Percentiles rank a stretch among this genome's conserved stretches.
Conservation (phyloP, 1,140 invertebrate genomes). For the Laupala kohalensis region DNA sequence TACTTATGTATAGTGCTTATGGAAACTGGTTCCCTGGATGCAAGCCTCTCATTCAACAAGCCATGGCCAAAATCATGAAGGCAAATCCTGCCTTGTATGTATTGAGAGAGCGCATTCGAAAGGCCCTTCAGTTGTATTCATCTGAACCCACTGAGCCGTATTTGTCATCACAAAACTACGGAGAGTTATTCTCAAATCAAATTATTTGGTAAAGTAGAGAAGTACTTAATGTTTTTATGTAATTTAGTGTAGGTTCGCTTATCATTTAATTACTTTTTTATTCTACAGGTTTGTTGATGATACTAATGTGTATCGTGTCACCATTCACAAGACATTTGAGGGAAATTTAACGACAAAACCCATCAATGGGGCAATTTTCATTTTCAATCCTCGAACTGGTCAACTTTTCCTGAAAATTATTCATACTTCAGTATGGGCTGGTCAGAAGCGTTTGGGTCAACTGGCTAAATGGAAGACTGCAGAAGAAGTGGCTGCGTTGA, state of each 20-base stretch:
- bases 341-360: conserved; percentile 99
- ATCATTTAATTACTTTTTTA: no score
- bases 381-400: conserved; percentile 99
- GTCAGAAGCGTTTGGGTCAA: conserved; percentile 83
- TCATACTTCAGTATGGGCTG: conserved; percentile 99
- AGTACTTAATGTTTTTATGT: no score
- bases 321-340: conserved; percentile 99
- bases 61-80: conserved; percentile 99
- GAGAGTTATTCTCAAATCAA: conserved; percentile 98
- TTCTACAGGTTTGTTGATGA: conserved; percentile 81
- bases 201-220: conserved; percentile 98
- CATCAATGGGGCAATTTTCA: conserved; percentile 99
- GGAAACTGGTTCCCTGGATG: conserved; percentile 99
- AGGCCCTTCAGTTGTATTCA: conserved; percentile 95
- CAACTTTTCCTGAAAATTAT: conserved; percentile 99
- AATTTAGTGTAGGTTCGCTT: not conserved
- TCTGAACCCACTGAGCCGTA: conserved; percentile 99
- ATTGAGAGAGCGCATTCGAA: conserved; percentile 89
- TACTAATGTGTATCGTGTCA: conserved; percentile 98
- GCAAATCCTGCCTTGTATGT: conserved; percentile 99
- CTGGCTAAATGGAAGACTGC: conserved; percentile 99
- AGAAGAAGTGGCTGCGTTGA: conserved; percentile 98
- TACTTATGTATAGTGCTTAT: conserved; percentile 57
- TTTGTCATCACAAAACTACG: conserved; percentile 97
- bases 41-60: conserved; percentile 97